Conservation (phyloP, 2,888 invertebrate species). For the Alsophila aescularia region DNA sequence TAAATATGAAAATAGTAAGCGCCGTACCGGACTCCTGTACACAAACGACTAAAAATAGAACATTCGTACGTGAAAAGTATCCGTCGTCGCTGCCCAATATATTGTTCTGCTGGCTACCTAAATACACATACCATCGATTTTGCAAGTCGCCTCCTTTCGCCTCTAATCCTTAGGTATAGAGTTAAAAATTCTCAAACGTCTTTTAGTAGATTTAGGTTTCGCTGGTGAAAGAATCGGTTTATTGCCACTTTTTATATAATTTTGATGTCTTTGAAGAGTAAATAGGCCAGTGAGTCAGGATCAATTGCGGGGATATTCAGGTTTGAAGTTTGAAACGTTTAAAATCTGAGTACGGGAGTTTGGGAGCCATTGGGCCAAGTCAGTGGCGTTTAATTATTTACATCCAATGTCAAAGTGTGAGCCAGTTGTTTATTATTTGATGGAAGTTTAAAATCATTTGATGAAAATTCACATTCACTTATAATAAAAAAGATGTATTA, state of each 20-base stretch:
- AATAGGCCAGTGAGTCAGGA: constrained; percentile 40
- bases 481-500: too few relatives aligned
- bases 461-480: too few relatives aligned
- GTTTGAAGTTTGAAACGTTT: neutral
- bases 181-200: neutral
- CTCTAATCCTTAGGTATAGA: constrained; percentile 1
- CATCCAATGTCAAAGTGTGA: neutral
- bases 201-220: constrained; percentile 2
- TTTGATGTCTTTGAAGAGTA: constrained; percentile 23
- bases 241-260: constrained; percentile 32
- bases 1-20: constrained; percentile 31
- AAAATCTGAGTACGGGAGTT: neutral
- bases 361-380: constrained; percentile 3
- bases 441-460: too few relatives aligned
- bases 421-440: too few relatives aligned
- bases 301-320: constrained; percentile 10
- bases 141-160: constrained; percentile 42
- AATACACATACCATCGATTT: constrained; percentile 22
- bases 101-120: constrained; percentile 49
- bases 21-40: constrained; percentile 34
- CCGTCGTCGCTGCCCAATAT: constrained; percentile 62
- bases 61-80: constrained; percentile 55
- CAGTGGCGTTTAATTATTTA: neutral
- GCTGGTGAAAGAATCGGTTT: constrained; percentile 39
- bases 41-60: constrained; percentile 61